Evolutionary conservation across 2,888 invertebrate species (phyloP), one percentile per base, ranked within the genome.

Genomic region (Lottia scabra): DNA sequence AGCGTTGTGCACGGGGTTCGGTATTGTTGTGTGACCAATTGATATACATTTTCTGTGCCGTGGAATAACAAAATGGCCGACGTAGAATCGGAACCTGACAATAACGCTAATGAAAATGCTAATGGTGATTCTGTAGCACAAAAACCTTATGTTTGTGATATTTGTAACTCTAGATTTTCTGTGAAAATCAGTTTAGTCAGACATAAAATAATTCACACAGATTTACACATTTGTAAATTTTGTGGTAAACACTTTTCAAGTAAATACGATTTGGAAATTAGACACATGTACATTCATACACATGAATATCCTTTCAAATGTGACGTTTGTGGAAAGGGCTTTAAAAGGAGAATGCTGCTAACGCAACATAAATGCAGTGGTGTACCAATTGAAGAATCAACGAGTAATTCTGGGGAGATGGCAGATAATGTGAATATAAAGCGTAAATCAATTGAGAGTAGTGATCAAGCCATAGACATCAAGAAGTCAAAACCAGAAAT

Each of bases 271-370:
- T 23, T 56, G 56, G 56, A 56, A 56, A 23, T 56, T 23, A 56
- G 56, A 56, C 56, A 56, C 23, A 56, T 56, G 56, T 23, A 56
- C 56, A 56, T 56, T n/a, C 56, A 56, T 23, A 56, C 56, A 19
- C 19, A 56, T 10, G 56, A 56, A 23, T 23, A 19, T 10, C 56
- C 56, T 2, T 56, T 23, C 56, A 56, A 23, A 56, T 56, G 56
- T 56, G 19, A 23, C 12, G 56, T 56, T 56, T 56, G 56, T 23
- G 19, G 56, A 12, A 56, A 23, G 10, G 23, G 19, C 12, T 56
- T 56, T 23, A 19, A 23, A 23, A 19, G 19, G 10, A 19, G 56
- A 23, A 56, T 23, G 23, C 23, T 56, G 13, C 23, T 12, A 23
- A 56, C 19, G 19, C 19, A 56, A 56, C 56, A 56, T 23, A 38